Conservation (phyloP, 2,113 vertebrate genomes). For the Callochromis pleurospilus region DNA sequence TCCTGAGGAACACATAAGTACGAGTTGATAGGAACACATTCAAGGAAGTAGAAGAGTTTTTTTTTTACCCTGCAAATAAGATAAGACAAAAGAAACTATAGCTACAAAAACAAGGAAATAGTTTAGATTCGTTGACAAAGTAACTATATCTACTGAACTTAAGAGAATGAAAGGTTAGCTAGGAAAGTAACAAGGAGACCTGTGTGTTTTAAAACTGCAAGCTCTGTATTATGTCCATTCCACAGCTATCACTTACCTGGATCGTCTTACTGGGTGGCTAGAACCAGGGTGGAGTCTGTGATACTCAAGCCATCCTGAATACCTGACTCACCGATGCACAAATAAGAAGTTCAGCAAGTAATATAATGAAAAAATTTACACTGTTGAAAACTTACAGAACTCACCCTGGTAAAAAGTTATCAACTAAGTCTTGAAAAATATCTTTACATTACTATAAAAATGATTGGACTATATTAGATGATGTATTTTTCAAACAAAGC, state of each 20-base stretch:
- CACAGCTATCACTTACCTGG: conserved; percentile 52
- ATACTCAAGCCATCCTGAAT: conserved; percentile 39
- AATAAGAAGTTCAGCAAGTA: neutral
- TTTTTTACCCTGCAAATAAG: neutral
- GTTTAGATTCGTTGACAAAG: conserved; percentile 28
- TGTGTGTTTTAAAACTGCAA: conserved; percentile 47
- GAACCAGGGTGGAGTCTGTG: conserved; percentile 29
- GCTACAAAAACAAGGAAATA: neutral
- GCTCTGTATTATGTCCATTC: conserved; percentile 45
- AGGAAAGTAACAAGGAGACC: conserved; percentile 52
- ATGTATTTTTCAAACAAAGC: neutral
- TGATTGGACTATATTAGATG: neutral
- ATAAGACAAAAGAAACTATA: neutral
- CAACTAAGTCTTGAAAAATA: neutral
- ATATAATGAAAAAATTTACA: neutral
- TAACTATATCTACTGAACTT: conserved; percentile 3
- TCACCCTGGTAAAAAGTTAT: neutral
- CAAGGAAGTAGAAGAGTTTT: neutral
- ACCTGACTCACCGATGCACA: conserved; percentile 4
- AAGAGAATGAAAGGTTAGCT: conserved; percentile 30
- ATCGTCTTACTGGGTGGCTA: conserved; percentile 41
- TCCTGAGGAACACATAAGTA: neutral
- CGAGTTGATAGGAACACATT: neutral
- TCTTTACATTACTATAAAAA: neutral
- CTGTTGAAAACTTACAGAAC: neutral